Base-by-base conservation (phyloP, 2,888 invertebrate genomes). In the Ennomos quercinarius region DNA sequence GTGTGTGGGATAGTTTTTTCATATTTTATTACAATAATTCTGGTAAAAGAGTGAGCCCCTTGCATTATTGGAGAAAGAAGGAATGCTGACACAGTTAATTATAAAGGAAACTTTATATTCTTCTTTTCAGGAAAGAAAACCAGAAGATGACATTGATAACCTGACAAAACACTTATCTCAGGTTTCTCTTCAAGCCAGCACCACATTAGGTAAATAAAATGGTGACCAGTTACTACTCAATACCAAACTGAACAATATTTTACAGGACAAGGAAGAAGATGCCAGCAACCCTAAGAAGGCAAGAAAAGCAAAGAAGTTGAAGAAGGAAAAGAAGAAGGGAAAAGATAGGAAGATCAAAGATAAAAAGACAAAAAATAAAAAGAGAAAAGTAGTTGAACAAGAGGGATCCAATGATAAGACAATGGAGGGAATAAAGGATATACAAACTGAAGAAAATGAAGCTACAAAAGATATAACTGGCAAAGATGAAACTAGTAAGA, bases 161-260 rank as follows among this genome's bases (percentile, higher is more conserved):
- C 89, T 93, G 83, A 87, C 91, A 78, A 86, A 89, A 85, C 86
- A 81, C 75, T 81, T 93, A 77, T 89, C 91, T 80, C 87, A 89
- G 87, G 90, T 93, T 87, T 91, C 91, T 83, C 85, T 93, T 70
- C 82, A 82, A 85, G 86, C 87, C 86, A 74, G 77, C 82, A 74
- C 70, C 61, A 91, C 89, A 84, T 89, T 93, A 92, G 93, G 93
- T 93, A 93, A 92, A 86, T 91, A 82, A 78, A 72, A 78, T 89
- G 77, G 69, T 81, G 68, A 72, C 72, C 57, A 77, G 85, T 86
- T 68, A 66, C 79, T 83, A 64, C 82, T 68, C 72, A 77, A 83
- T 89, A 91, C 88, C 89, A 90, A 92, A 78, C 67, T 82, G 78
- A 73, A 68, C 75, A 84, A 83, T 91, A 76, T 87, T 87, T 92